Evolutionary conservation across 2,888 invertebrate species (phyloP).

Genomic region (Cosmia pyralina): DNA sequence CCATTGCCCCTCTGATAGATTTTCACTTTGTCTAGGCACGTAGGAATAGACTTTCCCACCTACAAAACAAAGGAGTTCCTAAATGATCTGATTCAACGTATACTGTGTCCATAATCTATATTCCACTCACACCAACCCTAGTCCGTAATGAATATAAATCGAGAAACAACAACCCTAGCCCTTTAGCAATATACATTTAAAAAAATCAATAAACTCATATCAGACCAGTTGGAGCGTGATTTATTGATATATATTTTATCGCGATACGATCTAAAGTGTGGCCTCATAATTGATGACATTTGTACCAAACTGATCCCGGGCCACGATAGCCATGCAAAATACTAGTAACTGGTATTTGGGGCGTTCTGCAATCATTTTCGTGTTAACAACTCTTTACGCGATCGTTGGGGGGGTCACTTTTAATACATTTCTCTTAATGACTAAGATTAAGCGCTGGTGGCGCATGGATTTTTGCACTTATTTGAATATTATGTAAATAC

Average conservation of each 20-base stretch:
- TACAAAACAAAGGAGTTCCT: background rate
- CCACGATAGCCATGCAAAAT: conserved; percentile 63
- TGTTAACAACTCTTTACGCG: conserved; percentile 86
- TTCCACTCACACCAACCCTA: conserved; percentile 56
- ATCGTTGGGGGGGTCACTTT: conserved; percentile 59
- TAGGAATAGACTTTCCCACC: too few relatives aligned
- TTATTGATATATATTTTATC: conserved; percentile 89
- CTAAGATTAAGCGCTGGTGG: conserved; percentile 74
- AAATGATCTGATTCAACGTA: conserved; percentile 16
- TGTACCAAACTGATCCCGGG: conserved; percentile 75
- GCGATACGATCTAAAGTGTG: conserved; percentile 88
- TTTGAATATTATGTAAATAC: conserved; percentile 85
- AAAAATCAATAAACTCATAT: conserved; percentile 87
- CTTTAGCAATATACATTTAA: conserved; percentile 86
- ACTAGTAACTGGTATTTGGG: conserved; percentile 58
- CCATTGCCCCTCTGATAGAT: background rate
- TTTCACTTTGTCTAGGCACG: background rate
- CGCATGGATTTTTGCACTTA: conserved; percentile 81
- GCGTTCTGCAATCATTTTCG: conserved; percentile 83
- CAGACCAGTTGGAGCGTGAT: conserved; percentile 84
- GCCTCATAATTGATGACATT: conserved; percentile 87
- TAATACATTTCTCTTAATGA: conserved; percentile 85
- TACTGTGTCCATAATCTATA: conserved; percentile 35
- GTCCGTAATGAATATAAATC: conserved; percentile 87
- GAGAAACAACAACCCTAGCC: conserved; percentile 82